Evolutionary conservation across 2,797 vertebrate species (phyloP).

Genomic region (Todus mexicanus): DNA sequence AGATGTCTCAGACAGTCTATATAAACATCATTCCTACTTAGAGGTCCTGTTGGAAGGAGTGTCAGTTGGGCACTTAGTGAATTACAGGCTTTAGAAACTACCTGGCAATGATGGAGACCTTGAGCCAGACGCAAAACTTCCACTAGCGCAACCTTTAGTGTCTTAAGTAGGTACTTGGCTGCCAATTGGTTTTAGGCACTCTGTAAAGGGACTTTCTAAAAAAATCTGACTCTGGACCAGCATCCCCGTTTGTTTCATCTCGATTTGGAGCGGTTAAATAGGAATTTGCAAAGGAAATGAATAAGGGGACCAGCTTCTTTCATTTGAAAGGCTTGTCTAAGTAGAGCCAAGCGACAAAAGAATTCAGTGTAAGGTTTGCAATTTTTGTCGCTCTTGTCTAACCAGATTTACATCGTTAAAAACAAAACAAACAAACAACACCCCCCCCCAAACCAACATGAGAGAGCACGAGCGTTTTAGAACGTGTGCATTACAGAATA

Average conservation of each 20-base stretch:
- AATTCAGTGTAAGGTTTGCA: conserved; percentile 62
- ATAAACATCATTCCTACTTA: conserved; percentile 18
- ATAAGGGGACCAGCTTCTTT: conserved; percentile 13
- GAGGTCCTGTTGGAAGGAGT: conserved; percentile 12
- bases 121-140: conserved; percentile 13
- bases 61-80: conserved; percentile 31
- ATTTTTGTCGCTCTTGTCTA: conserved; percentile 64
- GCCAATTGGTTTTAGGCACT: background rate
- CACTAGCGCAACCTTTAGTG: background rate
- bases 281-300: conserved; percentile 47
- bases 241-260: background rate
- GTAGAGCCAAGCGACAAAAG: conserved; percentile 44
- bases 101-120: conserved; percentile 32
- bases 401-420: conserved; percentile 56
- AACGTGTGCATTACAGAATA: conserved; percentile 46
- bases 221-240: background rate
- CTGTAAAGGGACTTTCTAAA: conserved; percentile 17
- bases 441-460: conserved; percentile 3
- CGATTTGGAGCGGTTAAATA: conserved; percentile 14
- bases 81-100: conserved; percentile 42
- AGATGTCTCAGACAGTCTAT: conserved; percentile 21
- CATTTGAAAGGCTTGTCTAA: conserved; percentile 17
- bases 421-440: conserved; percentile 68
- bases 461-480: conserved; percentile 36
- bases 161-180: conserved; percentile 37